Conservation (phyloP, 2,113 vertebrate species). For the Nansenia antarctica region DNA sequence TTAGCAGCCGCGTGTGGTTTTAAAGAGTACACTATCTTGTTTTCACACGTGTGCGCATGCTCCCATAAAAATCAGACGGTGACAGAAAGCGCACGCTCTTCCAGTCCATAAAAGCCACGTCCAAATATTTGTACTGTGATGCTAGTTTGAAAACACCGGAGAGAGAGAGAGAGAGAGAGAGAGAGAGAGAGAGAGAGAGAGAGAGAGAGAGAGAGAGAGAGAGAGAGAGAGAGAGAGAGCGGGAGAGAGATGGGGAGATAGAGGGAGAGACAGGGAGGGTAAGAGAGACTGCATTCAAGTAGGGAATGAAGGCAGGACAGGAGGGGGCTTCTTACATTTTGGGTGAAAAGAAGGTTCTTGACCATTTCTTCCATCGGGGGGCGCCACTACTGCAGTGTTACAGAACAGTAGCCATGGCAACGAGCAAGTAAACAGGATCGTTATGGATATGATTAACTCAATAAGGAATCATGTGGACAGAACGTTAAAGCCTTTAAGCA, state of each 20-base stretch:
- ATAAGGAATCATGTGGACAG: background rate
- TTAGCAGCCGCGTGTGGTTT: background rate
- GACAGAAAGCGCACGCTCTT: slow-evolving; percentile 13
- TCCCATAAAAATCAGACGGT: background rate
- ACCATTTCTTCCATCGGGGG: too few relatives aligned
- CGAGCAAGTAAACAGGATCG: background rate
- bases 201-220: accelerated
- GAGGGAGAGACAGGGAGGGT: background rate
- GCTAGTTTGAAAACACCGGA: background rate
- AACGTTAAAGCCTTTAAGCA: background rate
- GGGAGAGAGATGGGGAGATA: background rate
- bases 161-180: background rate
- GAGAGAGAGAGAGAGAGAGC: background rate
- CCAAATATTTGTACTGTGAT: background rate
- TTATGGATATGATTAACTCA: background rate
- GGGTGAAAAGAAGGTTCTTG: too few relatives aligned
- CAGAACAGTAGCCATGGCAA: background rate
- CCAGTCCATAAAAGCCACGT: background rate
- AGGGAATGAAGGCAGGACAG: background rate
- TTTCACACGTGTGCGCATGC: slow-evolving; percentile 22
- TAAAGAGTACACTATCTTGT: slow-evolving; percentile 4
- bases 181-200: background rate
- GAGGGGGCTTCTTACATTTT: too few relatives aligned
- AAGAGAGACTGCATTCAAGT: background rate
- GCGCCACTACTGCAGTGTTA: too few relatives aligned